Base-by-base conservation (phyloP, 1,140 invertebrate genomes). In the Neotoxoptera formosana region DNA sequence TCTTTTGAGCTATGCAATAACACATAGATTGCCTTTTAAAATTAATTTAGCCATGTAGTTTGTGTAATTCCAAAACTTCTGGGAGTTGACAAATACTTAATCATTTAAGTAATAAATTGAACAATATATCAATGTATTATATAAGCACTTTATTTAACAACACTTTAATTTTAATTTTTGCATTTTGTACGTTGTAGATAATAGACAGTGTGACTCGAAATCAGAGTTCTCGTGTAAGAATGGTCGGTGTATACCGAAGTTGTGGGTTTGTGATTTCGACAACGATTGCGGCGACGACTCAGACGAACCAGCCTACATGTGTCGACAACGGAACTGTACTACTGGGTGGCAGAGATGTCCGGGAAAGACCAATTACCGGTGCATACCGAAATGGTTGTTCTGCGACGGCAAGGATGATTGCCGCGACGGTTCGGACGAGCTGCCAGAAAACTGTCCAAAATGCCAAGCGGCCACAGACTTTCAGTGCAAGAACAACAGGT, bases 211-310 rank as follows among this genome's bases (percentile, higher is more conserved):
- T 95, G 97, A 99, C 94, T 95, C 96, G 1, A 97, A 97, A 90
- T 98, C 98, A 0, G 98, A 98, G 95, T 99, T 98, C 94, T 95
- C 96, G 30, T 98, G 98, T 95, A 98, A 98, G 94, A 99, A 99
- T 94, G 98, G 98, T 17, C 97, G 98, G 93, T 99, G 99, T 95
- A 99, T 99, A 94, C 99, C 98, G 0, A 98, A 98, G 95, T 95
- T 99, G 4, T 99, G 99, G 98, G 98, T 98, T 96, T 99, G 99
- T 95, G 98, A 99, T 95, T 97, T 97, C 94, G 98, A 99, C 94
- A 97, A 98, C 94, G 98, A 99, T 94, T 99, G 98, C 94, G 98
- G 98, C 0, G 98, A 99, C 94, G 98, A 98, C 94, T 98, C 97
- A 1, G 98, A 99, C 95, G 98, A 99, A 95, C 98, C 98, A 0